Conservation (phyloP, 2,888 invertebrate genomes). For the Choreutis nemorana region DNA sequence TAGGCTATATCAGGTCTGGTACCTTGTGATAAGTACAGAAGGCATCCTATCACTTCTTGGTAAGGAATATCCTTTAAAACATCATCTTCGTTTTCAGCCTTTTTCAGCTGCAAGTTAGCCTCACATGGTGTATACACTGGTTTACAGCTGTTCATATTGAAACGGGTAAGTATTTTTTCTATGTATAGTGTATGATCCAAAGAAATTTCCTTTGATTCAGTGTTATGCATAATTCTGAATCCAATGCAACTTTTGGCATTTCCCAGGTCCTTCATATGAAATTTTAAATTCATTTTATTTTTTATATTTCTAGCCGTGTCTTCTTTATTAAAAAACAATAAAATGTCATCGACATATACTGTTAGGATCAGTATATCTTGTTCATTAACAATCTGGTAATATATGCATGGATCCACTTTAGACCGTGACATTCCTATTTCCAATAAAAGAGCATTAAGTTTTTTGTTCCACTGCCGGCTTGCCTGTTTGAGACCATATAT, state of each 20-base stretch:
- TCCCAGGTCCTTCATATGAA: constrained; percentile 5
- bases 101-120: too few relatives aligned
- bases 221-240: constrained; percentile 3
- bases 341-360: constrained; percentile 7
- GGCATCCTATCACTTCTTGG: constrained; percentile 7
- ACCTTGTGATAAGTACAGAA: constrained; percentile 13
- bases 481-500: constrained; percentile 5
- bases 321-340: constrained; percentile 7
- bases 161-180: neutral
- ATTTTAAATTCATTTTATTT: constrained; percentile 7
- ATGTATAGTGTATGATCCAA: neutral
- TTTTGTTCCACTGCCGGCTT: constrained; percentile 10
- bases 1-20: constrained; percentile 15
- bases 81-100: too few relatives aligned
- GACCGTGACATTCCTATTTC: constrained; percentile 8
- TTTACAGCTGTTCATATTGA: neutral
- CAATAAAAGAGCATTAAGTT: constrained; percentile 7
- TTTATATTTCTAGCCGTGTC: constrained; percentile 6
- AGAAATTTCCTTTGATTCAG: neutral
- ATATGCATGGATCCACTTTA: constrained; percentile 12
- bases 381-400: constrained; percentile 6
- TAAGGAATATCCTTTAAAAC: neutral
- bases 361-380: neutral
- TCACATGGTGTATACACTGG: neutral
- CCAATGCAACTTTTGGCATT: constrained; percentile 7